phyloP scores from a whole-genome alignment of 2,888 invertebrate genomes.

The Prosopocoilus inquinatus region DNA sequence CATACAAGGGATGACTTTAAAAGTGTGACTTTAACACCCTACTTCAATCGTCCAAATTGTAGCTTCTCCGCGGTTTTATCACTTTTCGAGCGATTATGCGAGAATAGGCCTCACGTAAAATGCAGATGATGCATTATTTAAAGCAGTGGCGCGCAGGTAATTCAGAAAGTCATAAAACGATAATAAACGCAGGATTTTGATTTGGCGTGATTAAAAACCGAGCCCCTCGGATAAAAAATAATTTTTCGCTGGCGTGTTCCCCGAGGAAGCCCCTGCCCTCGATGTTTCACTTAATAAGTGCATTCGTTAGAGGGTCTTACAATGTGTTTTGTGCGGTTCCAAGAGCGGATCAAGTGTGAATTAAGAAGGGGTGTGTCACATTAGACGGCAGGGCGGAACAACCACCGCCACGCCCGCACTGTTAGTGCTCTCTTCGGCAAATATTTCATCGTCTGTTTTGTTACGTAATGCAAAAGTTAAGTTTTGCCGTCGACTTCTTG shows the following conservation, averaged over 20 bases:
- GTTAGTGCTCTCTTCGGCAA: constrained; percentile 23
- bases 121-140: neutral
- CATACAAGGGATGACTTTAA: too few relatives aligned
- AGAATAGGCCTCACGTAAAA: too few relatives aligned
- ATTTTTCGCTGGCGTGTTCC: constrained; percentile 46
- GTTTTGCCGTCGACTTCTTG: too few relatives aligned
- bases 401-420: constrained; percentile 33
- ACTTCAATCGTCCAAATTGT: too few relatives aligned
- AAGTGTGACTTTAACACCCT: too few relatives aligned
- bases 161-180: constrained; percentile 24
- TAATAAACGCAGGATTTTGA: constrained; percentile 43
- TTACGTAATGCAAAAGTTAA: too few relatives aligned
- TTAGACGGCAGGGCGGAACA: constrained; percentile 43
- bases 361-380: constrained; percentile 48
- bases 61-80: too few relatives aligned
- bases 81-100: too few relatives aligned
- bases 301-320: constrained; percentile 38
- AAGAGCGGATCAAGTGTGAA: constrained; percentile 44
- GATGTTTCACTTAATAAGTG: constrained; percentile 45
- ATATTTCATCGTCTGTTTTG: constrained; percentile 19
- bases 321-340: constrained; percentile 35
- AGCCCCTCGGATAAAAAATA: constrained; percentile 43
- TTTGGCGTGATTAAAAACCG: constrained; percentile 51
- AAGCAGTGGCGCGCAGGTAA: neutral
- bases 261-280: constrained; percentile 36